Evolutionary conservation across 2,797 vertebrate species (phyloP).

Genomic region (Molossus molossus): DNA sequence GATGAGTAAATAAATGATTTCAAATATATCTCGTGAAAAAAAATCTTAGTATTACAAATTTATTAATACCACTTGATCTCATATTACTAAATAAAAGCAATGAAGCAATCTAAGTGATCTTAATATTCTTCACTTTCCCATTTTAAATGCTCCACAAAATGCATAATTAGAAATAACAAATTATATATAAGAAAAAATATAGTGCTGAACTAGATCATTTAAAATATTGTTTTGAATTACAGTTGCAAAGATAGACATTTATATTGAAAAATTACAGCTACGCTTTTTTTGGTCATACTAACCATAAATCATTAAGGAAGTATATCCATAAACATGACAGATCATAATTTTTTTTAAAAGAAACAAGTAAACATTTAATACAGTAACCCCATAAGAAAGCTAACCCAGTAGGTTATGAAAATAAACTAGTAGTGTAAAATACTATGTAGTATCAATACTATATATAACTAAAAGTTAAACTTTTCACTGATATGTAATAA

Average conservation of each 20-base stretch:
- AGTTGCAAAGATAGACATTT: slow-evolving; percentile 7
- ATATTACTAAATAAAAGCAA: slow-evolving; percentile 43
- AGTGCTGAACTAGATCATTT: background rate
- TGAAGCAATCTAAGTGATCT: background rate
- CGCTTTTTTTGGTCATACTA: slow-evolving; percentile 26
- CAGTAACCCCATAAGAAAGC: slow-evolving; percentile 1
- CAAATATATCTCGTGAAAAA: background rate
- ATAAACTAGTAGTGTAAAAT: background rate
- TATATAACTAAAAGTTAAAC: background rate
- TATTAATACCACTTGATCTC: background rate
- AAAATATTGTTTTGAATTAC: background rate
- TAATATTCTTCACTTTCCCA: slow-evolving; percentile 21
- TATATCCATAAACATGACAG: background rate
- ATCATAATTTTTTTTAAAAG: slow-evolving; percentile 7
- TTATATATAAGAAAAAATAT: slow-evolving; percentile 52
- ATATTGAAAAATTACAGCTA: background rate
- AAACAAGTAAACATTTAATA: slow-evolving; percentile 16
- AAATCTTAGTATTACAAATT: background rate
- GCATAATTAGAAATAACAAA: slow-evolving; percentile 48
- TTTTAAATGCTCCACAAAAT: slow-evolving; percentile 37
- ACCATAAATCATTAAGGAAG: slow-evolving; percentile 19
- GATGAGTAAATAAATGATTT: background rate
- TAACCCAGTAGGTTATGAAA: background rate
- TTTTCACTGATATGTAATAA: background rate
- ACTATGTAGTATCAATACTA: background rate